Conservation (phyloP, 2,888 invertebrate species). For the Drosophila anomelani region DNA sequence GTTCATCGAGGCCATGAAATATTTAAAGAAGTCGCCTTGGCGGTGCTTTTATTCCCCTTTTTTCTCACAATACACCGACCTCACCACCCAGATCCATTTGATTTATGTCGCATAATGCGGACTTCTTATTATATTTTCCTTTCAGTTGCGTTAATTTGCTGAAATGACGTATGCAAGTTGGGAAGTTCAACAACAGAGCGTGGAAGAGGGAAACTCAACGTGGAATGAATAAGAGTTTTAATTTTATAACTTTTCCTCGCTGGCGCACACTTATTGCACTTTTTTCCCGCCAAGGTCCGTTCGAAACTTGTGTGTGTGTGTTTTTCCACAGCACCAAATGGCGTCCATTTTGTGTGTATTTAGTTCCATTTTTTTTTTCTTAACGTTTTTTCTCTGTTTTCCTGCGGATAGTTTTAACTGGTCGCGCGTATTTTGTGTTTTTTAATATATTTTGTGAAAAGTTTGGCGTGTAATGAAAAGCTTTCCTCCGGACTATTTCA, state of each 20-base stretch:
- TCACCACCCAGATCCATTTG: conserved; percentile 39
- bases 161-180: conserved; percentile 41
- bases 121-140: conserved; percentile 60
- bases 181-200: conserved; percentile 12
- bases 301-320: conserved; percentile 51
- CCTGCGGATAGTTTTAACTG: conserved; percentile 28
- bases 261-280: conserved; percentile 60
- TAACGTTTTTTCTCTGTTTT: conserved; percentile 13
- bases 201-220: not conserved
- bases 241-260: conserved; percentile 50
- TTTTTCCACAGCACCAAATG: conserved; percentile 38
- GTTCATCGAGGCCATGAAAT: conserved; percentile 14
- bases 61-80: not conserved
- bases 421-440: conserved; percentile 31
- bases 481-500: conserved; percentile 33
- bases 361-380: not conserved
- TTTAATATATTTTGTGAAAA: conserved; percentile 43
- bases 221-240: conserved; percentile 15
- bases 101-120: conserved; percentile 65
- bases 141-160: conserved; percentile 60
- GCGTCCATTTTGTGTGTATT: conserved; percentile 45
- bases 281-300: conserved; percentile 40
- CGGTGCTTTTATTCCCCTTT: not conserved
- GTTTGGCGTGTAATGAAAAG: conserved; percentile 51
- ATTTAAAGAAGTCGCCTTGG: conserved; percentile 43